Base-by-base conservation (phyloP, 37 sponge, comb jelly and placozoan species). In the Hormiphora californensis region DNA sequence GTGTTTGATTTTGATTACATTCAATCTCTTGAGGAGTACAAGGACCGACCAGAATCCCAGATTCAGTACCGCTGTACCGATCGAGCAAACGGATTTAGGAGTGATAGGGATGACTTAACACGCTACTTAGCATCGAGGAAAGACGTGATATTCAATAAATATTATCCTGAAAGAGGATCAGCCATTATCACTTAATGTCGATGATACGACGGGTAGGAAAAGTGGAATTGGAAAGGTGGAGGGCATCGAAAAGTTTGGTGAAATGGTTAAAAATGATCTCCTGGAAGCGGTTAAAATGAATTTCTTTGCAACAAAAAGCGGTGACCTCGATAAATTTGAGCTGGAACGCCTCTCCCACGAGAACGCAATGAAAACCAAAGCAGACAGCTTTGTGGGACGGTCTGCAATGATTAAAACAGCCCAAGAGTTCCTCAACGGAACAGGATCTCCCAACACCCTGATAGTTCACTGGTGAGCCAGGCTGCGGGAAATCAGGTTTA, bases 1-100 rank as follows among this genome's bases (percentile, higher is more conserved):
- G 81, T 73, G 36, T 73, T 73, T 73, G 81, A 73, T 7, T 73
- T 73, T 30, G 81, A 73, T 44, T 73, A 73, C 49, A 73, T 51
- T n/a, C n/a, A n/a, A n/a, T n/a, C n/a, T n/a, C n/a, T n/a, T n/a
- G n/a, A n/a, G n/a, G n/a, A n/a, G n/a, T n/a, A n/a, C n/a, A n/a
- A n/a, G n/a, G n/a, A n/a, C n/a, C n/a, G n/a, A n/a, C n/a, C n/a
- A n/a, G n/a, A n/a, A n/a, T n/a, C n/a, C n/a, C n/a, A n/a, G n/a
- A n/a, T n/a, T n/a, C n/a, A n/a, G n/a, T n/a, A n/a, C n/a, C n/a
- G n/a, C n/a, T n/a, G n/a, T n/a, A n/a, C n/a, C n/a, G n/a, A n/a
- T n/a, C n/a, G n/a, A n/a, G n/a, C n/a, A n/a, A n/a, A n/a, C n/a
- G n/a, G n/a, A n/a, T n/a, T n/a, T n/a, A n/a, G n/a, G n/a, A n/a